Evolutionary conservation across 2,797 vertebrate species (phyloP).

Genomic region (Gouania willdenowi): DNA sequence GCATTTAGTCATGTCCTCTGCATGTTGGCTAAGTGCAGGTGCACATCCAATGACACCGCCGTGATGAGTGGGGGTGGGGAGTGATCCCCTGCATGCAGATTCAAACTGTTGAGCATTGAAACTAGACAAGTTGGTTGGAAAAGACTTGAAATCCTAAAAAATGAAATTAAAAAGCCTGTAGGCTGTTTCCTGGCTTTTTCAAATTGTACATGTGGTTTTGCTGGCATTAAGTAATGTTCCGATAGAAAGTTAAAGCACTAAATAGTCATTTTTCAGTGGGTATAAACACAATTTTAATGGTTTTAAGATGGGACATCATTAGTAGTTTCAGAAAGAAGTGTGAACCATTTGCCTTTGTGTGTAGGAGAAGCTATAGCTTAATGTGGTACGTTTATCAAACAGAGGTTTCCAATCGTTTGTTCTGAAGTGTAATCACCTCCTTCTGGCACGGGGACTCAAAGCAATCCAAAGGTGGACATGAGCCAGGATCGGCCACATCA

Average conservation of each 20-base stretch:
- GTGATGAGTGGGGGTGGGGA: conserved; percentile 12
- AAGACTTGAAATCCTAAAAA: too few species aligned
- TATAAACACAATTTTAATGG: too few species aligned
- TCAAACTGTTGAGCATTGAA: conserved; percentile 16
- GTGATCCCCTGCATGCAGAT: conserved; percentile 43
- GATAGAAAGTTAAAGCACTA: too few species aligned
- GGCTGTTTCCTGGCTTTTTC: background rate
- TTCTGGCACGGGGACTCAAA: conserved; percentile 28
- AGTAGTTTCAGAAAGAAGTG: too few species aligned
- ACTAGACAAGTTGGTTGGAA: too few species aligned
- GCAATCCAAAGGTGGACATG: conserved; percentile 46
- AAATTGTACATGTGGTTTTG: conserved; percentile 27
- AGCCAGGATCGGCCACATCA: conserved; percentile 48
- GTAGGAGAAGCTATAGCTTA: too few species aligned
- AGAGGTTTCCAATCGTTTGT: too few species aligned
- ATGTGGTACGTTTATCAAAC: too few species aligned
- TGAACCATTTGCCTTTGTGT: too few species aligned
- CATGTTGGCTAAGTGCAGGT: conserved; percentile 48
- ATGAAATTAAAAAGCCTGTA: conserved; percentile 4
- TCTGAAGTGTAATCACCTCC: conserved; percentile 55
- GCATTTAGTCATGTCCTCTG: conserved; percentile 42
- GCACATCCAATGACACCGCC: conserved; percentile 43
- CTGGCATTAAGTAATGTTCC: conserved; percentile 26
- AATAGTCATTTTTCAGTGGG: too few species aligned
- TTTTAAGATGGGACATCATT: too few species aligned